A percentile compares a stretch with the other conserved stretches of the same genome.
Conservation (phyloP, 1,140 invertebrate genomes). For the Galendromus occidentalis region DNA sequence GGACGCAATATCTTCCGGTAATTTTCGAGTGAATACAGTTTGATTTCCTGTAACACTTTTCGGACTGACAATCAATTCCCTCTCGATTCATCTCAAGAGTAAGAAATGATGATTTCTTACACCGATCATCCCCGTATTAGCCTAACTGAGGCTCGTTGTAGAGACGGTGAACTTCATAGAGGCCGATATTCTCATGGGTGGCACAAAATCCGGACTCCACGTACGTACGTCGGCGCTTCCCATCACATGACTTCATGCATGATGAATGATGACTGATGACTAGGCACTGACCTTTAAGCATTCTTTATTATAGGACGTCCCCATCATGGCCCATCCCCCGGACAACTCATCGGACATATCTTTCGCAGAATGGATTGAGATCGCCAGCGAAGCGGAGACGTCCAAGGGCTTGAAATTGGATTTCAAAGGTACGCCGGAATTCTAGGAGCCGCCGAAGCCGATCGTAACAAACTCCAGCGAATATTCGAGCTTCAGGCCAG, state of each 20-base stretch:
- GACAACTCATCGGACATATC: neutral
- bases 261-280: neutral
- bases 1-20: neutral
- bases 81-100: neutral
- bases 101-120: neutral
- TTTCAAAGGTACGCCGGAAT: neutral
- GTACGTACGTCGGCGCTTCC: neutral
- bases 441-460: neutral
- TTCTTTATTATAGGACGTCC: neutral
- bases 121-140: neutral
- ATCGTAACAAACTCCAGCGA: neutral
- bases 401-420: neutral
- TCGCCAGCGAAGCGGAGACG: neutral
- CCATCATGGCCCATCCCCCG: constrained; percentile 2
- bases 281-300: neutral
- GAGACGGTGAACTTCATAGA: constrained; percentile 3
- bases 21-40: neutral
- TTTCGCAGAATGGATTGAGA: neutral
- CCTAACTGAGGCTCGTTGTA: neutral
- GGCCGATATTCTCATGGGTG: neutral
- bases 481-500: neutral
- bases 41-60: neutral
- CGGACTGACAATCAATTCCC: neutral
- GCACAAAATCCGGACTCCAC: neutral
- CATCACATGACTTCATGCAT: neutral